Percentiles rank a stretch among this genome's conserved stretches.
These are phyloP conservation scores for Caenorhabditis japonica DNA, from an alignment of 2,888 invertebrate genomes.

Conservation along the genomic window DNA sequence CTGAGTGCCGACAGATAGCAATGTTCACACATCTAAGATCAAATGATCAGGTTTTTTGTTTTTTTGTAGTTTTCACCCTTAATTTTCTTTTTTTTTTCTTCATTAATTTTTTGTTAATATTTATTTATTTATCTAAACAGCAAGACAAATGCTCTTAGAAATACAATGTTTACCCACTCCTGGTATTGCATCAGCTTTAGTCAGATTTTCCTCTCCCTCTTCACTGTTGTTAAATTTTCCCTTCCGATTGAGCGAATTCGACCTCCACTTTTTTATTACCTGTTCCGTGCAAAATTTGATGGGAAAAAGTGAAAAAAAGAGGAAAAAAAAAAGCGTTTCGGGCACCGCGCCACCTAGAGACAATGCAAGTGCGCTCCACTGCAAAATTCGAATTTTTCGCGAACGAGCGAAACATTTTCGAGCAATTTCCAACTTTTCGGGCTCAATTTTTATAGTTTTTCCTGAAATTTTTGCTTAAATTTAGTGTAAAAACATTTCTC, in stretches of 20 bases:
- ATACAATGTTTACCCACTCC: not conserved
- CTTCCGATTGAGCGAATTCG: constrained; percentile 16
- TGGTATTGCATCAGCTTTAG: constrained; percentile 25
- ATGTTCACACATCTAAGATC: constrained; percentile 37
- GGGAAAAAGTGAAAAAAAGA: not conserved
- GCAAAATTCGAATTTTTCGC: constrained; percentile 11
- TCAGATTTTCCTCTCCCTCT: constrained; percentile 3
- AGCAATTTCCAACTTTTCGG: constrained; percentile 15
- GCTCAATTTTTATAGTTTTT: not conserved
- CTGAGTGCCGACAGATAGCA: constrained; percentile 1
- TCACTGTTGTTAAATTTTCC: not conserved
- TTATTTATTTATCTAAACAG: not conserved
- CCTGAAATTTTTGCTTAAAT: not conserved
- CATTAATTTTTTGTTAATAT: too few relatives aligned
- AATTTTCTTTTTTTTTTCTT: too few relatives aligned
- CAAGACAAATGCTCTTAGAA: not conserved
- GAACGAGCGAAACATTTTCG: constrained; percentile 9
- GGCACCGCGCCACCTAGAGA: not conserved
- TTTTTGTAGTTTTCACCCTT: too few relatives aligned
- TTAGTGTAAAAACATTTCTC: too few relatives aligned
- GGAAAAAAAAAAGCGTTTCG: not conserved
- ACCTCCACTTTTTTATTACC: constrained; percentile 5
- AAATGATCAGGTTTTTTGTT: not conserved
- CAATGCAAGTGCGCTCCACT: constrained; percentile 37
- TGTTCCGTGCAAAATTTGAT: constrained; percentile 1